A percentile compares a stretch with the other conserved stretches of the same genome.
Evolutionary conservation across 2,113 vertebrate genomes (phyloP).

Genomic region (Dasyurus viverrinus): DNA sequence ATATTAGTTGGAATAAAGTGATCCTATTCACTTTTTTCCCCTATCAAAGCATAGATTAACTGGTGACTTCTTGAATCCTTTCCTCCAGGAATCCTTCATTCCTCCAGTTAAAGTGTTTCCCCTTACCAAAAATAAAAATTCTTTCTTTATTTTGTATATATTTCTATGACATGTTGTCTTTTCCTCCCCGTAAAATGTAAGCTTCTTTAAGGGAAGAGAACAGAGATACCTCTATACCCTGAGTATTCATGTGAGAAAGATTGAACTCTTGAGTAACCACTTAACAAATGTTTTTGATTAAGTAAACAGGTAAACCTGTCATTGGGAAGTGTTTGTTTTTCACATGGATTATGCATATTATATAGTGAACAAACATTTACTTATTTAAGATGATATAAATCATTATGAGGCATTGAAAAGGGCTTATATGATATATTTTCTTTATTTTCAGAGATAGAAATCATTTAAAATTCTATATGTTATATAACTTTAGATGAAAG

Average conservation of each 20-base stretch:
- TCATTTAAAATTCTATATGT: background rate
- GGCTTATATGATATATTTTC: background rate
- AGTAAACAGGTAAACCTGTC: background rate
- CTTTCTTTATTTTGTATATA: background rate
- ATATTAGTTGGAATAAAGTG: background rate
- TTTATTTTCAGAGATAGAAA: background rate
- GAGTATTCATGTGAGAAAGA: background rate
- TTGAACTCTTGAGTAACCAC: background rate
- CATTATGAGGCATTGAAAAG: background rate
- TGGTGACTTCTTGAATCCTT: background rate
- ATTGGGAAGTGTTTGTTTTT: background rate
- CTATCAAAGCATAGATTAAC: background rate
- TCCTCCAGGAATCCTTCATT: background rate
- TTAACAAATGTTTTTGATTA: background rate
- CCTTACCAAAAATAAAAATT: background rate
- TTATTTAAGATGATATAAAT: background rate
- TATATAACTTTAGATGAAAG: background rate
- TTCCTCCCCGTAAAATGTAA: background rate
- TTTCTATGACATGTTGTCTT: background rate
- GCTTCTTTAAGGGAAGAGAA: background rate
- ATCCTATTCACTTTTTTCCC: background rate
- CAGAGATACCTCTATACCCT: background rate
- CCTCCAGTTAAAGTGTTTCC: background rate
- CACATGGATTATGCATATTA: background rate
- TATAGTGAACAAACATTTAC: background rate